Evolutionary conservation across 2,797 vertebrate genomes (phyloP).

Genomic region (Sparidentex hasta): DNA sequence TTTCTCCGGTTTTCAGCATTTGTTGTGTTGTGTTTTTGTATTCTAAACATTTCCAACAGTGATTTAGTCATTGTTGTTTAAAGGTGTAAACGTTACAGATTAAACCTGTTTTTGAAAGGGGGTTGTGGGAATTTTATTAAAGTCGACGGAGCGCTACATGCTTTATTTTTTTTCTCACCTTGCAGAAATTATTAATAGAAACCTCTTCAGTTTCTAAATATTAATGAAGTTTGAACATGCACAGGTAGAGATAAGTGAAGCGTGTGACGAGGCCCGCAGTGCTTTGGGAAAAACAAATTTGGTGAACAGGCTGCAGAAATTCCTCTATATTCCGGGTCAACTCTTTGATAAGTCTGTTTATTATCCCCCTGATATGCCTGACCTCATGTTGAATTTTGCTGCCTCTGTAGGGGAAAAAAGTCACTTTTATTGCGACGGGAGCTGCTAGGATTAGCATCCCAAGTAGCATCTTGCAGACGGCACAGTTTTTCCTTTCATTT

Average conservation of each 20-base stretch:
- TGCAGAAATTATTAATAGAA: constrained; percentile 17
- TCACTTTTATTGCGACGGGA: constrained; percentile 22
- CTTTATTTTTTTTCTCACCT: constrained; percentile 4
- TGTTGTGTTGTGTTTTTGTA: too few relatives aligned
- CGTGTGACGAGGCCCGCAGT: background rate
- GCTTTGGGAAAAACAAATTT: background rate
- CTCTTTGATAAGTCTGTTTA: constrained; percentile 36
- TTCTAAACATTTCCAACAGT: too few relatives aligned
- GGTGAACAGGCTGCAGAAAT: constrained; percentile 2
- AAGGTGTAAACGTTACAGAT: too few relatives aligned
- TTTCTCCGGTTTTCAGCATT: too few relatives aligned
- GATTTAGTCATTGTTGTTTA: too few relatives aligned
- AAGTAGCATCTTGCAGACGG: constrained; percentile 33
- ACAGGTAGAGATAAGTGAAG: constrained; percentile 2
- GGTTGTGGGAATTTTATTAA: constrained; percentile 7
- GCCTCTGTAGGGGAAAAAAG: background rate
- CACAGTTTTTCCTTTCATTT: constrained; percentile 45
- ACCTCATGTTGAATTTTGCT: constrained; percentile 39
- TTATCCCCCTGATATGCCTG: constrained; percentile 26
- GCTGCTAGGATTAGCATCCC: constrained; percentile 24
- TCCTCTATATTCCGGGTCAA: constrained; percentile 30
- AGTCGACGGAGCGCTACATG: background rate
- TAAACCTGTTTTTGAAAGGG: too few relatives aligned
- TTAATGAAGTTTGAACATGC: background rate
- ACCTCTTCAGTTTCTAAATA: background rate